phyloP scores from a whole-genome alignment of 2,113 vertebrate species.

The Plecturocebus donacophilus region DNA sequence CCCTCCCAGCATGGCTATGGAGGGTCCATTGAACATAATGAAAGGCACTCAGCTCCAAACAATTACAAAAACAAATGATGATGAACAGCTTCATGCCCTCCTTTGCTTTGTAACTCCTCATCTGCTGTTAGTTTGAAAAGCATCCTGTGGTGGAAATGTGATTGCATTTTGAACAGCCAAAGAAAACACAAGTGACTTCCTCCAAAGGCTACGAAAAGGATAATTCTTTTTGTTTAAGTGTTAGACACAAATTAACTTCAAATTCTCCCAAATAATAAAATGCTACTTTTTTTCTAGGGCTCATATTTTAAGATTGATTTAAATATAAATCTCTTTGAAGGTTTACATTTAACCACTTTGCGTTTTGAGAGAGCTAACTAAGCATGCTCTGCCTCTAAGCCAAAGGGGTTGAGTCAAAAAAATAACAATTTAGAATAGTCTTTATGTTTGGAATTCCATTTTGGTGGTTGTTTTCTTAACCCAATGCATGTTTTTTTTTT shows the following conservation, averaged over 20 bases:
- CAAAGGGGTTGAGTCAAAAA: neutral
- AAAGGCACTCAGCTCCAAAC: neutral
- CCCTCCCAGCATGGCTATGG: neutral
- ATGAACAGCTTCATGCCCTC: conserved; percentile 14
- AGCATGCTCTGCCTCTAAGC: neutral
- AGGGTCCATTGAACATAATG: conserved; percentile 31
- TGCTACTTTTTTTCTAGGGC: neutral
- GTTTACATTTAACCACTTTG: neutral
- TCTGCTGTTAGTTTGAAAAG: conserved; percentile 6
- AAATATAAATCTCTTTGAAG: conserved; percentile 26
- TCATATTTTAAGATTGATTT: neutral
- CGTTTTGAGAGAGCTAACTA: neutral
- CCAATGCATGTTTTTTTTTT: neutral
- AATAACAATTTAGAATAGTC: neutral
- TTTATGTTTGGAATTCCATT: neutral
- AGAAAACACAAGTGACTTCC: conserved; percentile 19
- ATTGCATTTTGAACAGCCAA: conserved; percentile 5
- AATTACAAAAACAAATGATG: conserved; percentile 65
- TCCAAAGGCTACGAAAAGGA: neutral
- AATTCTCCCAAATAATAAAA: conserved; percentile 33
- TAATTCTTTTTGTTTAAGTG: conserved; percentile 46
- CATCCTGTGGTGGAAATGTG: conserved; percentile 12
- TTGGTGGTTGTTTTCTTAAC: neutral
- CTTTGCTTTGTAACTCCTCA: neutral
- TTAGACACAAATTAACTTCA: conserved; percentile 46